These are phyloP conservation scores for Dysmachus trigonus DNA, from an alignment of 2,888 invertebrate species.

Conservation along the genomic window DNA sequence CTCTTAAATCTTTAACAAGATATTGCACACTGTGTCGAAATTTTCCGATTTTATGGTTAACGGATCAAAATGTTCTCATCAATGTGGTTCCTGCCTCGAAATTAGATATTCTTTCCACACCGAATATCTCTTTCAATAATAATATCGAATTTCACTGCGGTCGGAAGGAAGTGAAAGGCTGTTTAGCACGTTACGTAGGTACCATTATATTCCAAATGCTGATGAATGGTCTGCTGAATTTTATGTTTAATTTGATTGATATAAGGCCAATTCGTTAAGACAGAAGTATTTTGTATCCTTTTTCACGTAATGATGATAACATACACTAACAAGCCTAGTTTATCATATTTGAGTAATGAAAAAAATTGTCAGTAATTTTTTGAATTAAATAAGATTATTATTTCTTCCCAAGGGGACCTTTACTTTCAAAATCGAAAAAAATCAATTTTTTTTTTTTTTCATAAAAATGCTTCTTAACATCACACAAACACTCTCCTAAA, in stretches of 20 bases:
- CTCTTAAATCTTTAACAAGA: neutral
- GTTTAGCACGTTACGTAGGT: neutral
- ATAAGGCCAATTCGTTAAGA: neutral
- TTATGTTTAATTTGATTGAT: neutral
- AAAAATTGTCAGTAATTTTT: no score
- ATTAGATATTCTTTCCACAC: constrained; percentile 14
- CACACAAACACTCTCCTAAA: no score
- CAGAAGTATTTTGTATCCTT: neutral
- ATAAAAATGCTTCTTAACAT: no score
- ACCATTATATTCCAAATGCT: neutral
- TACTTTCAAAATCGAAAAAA: no score
- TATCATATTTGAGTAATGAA: no score
- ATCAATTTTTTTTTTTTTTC: no score
- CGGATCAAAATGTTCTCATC: constrained; percentile 28
- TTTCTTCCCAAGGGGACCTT: no score
- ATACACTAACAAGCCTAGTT: no score
- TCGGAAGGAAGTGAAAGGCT: neutral
- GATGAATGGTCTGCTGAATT: neutral
- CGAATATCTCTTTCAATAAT: neutral
- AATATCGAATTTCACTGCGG: constrained; percentile 15
- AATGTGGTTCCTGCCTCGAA: neutral
- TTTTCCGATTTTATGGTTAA: constrained; percentile 18
- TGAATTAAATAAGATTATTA: no score
- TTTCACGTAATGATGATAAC: neutral
- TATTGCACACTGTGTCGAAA: constrained; percentile 21